These are phyloP conservation scores for Cyphomyrus plagiostoma DNA, from an alignment of 2,113 vertebrate species.

Conservation along the genomic window DNA sequence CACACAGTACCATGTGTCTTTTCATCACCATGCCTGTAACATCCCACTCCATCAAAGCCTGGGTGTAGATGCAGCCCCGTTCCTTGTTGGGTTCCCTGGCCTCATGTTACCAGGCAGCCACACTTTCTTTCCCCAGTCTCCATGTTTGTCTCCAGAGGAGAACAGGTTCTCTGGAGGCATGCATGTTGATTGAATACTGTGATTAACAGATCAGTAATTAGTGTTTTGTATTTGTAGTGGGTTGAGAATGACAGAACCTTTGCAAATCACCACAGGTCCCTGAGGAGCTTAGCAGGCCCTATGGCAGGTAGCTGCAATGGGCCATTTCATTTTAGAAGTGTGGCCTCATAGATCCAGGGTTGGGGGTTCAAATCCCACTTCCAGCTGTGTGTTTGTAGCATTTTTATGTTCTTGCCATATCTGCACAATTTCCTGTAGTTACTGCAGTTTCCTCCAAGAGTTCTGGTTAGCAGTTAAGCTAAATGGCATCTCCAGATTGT, in stretches of 20 bases:
- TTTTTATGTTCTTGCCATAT: not conserved
- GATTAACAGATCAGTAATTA: slow-evolving; percentile 7
- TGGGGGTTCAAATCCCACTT: not conserved
- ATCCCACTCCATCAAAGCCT: not conserved
- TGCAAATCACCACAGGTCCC: not conserved
- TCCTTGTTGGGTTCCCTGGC: not conserved
- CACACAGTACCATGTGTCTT: not conserved
- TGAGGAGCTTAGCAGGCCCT: not conserved
- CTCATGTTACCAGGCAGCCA: not conserved
- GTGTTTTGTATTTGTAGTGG: slow-evolving; percentile 9
- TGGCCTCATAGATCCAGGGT: not conserved
- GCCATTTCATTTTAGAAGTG: not conserved
- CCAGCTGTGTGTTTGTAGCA: not conserved
- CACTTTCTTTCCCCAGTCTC: not conserved
- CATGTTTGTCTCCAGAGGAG: not conserved
- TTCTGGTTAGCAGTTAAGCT: not conserved
- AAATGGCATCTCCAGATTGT: not conserved
- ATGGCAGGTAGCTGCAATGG: not conserved
- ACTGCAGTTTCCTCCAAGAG: not conserved
- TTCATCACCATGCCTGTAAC: not conserved
- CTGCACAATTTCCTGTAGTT: not conserved
- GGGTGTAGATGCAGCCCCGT: not conserved
- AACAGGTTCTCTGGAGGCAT: not conserved
- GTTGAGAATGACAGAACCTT: not conserved
- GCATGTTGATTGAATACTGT: slow-evolving; percentile 5